Evolutionary conservation across 2,113 vertebrate species (phyloP), one percentile per base, ranked within the genome.

Genomic region (Oncorhynchus tshawytscha): DNA sequence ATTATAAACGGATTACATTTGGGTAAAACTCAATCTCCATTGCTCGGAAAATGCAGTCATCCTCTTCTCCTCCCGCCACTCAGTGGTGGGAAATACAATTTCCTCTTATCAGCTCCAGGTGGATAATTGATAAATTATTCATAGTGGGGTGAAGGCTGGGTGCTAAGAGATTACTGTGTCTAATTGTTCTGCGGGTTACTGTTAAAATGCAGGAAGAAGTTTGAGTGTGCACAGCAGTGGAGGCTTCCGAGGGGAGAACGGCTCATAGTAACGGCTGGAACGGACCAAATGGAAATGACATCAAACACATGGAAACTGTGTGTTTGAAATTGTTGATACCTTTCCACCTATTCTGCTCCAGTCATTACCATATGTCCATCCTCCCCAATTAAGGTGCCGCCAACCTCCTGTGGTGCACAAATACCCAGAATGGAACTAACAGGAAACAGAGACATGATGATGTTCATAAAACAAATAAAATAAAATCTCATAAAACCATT

Each of bases 91-190:
- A 87, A 88, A 87, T 73, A 71, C 79, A 65, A 86, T 88, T 85
- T 11, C n/a, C 75, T 75, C 70, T 86, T 87, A 91, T 89, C 85
- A 73, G 83, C 86, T 79, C 74, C 49, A 85, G 76, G 65, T 88
- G 81, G 86, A 85, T 84, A 87, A 86, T 86, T 86, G 79, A 76
- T 87, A 80, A 90, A 89, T 92, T 88, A 92, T 92, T 92, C 86
- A 91, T 89, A 49, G 76, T 76, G 77, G 78, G 78, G 84, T 84
- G 82, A 87, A 85, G 76, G 85, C 86, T 85, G 86, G 81, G 75
- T 78, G 67, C 79, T 74, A n/a, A 12, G 83, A 90, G 91, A 91
- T 93, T 89, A 89, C 70, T 45, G 39, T 16, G 16, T 72, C 81
- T 91, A 89, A 91, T 91, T 91, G 86, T 89, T 87, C 76, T 71